phyloP scores from a whole-genome alignment of 1,140 invertebrate genomes.

The Reticulitermes speratus region DNA sequence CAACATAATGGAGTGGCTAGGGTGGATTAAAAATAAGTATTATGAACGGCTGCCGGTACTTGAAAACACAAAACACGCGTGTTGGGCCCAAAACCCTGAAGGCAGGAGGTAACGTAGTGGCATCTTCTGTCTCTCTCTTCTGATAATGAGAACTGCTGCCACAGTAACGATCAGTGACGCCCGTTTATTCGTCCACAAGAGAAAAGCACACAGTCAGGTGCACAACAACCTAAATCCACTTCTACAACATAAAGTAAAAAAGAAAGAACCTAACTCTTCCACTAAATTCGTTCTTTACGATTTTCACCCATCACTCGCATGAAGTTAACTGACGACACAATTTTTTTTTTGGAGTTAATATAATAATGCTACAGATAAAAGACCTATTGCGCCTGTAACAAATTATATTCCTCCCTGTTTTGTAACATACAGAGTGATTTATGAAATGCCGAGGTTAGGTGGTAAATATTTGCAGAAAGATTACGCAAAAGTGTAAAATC shows the following conservation, averaged over 20 bases:
- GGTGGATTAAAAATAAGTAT: neutral
- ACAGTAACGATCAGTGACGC: neutral
- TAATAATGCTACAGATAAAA: too few relatives aligned
- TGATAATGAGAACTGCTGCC: neutral
- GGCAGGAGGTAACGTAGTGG: neutral
- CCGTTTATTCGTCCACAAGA: neutral
- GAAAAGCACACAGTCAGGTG: neutral
- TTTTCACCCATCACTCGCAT: too few relatives aligned
- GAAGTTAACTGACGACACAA: too few relatives aligned
- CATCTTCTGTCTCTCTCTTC: neutral
- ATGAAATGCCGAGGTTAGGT: too few relatives aligned
- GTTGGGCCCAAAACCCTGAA: conserved; percentile 1
- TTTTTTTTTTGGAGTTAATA: too few relatives aligned
- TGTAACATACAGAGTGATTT: too few relatives aligned
- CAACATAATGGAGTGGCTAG: neutral
- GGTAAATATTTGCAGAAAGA: too few relatives aligned
- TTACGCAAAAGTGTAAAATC: too few relatives aligned
- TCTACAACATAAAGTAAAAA: neutral
- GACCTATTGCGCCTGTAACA: too few relatives aligned
- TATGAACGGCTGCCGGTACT: neutral
- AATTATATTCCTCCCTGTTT: too few relatives aligned
- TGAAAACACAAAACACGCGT: conserved; percentile 15
- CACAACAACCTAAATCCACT: neutral
- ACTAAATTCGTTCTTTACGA: too few relatives aligned
- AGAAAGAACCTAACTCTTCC: too few relatives aligned